A percentile compares a stretch with the other conserved stretches of the same genome.
Conservation (phyloP, 2,113 vertebrate genomes). For the Talpa occidentalis region DNA sequence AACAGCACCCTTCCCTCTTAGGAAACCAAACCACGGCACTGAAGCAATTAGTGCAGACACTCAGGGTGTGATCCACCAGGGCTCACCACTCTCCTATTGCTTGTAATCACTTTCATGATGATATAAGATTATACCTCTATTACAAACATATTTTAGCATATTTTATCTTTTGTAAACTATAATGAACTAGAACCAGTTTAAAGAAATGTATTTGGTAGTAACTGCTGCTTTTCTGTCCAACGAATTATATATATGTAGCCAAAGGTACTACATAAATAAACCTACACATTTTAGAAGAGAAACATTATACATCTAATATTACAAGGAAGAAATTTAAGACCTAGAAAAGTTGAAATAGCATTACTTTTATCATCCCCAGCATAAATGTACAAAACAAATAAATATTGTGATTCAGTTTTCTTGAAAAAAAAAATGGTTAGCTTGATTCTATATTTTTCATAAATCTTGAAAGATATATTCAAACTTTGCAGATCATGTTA, state of each 20-base stretch:
- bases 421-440: neutral
- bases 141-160: neutral
- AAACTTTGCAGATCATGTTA: neutral
- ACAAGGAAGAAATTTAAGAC: constrained; percentile 4
- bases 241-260: neutral
- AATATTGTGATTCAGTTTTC: neutral
- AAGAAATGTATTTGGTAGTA: neutral
- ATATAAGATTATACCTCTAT: neutral
- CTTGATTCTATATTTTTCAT: constrained; percentile 4
- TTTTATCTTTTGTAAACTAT: neutral
- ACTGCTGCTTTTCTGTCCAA: neutral
- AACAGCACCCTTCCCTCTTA: accelerated
- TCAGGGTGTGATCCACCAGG: too few species aligned
- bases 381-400: neutral
- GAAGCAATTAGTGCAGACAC: neutral
- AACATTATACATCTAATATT: neutral
- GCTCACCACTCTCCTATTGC: neutral
- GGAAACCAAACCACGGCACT: neutral
- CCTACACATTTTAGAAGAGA: neutral
- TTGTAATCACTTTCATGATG: neutral
- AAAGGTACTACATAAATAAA: neutral
- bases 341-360: constrained; percentile 2
- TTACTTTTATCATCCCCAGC: neutral
- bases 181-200: neutral
- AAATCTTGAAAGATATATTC: neutral